Base-by-base conservation (phyloP, 2,797 vertebrate genomes). In the Delichon dasypus region DNA sequence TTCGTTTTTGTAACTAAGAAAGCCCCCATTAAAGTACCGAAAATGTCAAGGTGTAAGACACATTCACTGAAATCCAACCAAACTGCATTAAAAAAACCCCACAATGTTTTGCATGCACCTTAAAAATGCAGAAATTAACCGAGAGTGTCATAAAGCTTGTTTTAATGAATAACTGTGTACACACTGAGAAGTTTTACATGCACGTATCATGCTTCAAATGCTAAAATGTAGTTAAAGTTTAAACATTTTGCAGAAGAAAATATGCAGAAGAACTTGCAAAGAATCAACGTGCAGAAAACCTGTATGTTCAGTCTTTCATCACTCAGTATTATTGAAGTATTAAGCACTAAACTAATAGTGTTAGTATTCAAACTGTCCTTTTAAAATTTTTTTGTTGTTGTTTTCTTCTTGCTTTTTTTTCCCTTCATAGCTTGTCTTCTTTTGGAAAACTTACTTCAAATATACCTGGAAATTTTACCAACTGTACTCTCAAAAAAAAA, bases 201-300 rank as follows among this genome's bases (percentile, higher is more conserved):
- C 94, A 93, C 78, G 53, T 85, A 83, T 94, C 91, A 92, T 87
- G 85, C 85, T 94, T 94, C 96, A 88, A 88, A 93, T 93, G 75
- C 77, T 96, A 89, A 94, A 97, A 94, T 83, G 80, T n/a, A 83
- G 97, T 97, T 96, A 97, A 97, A 96, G 84, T 96, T 94, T 97
- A 97, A 97, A 94, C 93, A 8, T 94, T 94, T 94, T 93, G 86
- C 79, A 86, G 83, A 86, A 89, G 90, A 80, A 94, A 93, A 93
- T 78, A 75, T 64, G 86, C 81, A 85, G 88, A 82, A 91, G 83
- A 79, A 38, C 94, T 89, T 55, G 47, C 73, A 88, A 85, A 89
- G 96, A 85, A 94, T 92, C 68, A 19, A 7, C 10, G 3, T 54
- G 75, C 73, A 65, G 95, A 96, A 96, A 97, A 95, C 84, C 91